Base-by-base conservation (phyloP, 2,113 vertebrate genomes). In the Paramisgurnus dabryanus region DNA sequence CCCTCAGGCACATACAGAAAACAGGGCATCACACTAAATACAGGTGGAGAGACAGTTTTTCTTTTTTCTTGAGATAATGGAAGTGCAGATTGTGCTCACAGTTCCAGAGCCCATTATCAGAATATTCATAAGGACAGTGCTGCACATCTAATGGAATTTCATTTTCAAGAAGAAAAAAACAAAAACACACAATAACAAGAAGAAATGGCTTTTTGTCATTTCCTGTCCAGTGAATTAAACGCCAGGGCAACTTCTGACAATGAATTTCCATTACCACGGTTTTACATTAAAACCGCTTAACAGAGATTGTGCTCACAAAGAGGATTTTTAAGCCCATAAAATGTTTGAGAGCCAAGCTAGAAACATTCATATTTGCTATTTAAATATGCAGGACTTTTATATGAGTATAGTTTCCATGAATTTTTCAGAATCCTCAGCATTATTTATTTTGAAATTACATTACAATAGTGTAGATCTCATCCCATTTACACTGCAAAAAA, bases 111-210 rank as follows among this genome's bases (percentile, higher is more conserved):
- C 27, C 9, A n/a, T 57, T 17, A 39, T 71, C 40, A 55, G 49
- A 57, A 34, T 17, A 18, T 71, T 57, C 69, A 57, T 4, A 45
- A 49, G 67, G 43, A 68, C 3, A 68, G 1, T 41, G 39, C 6
- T 40, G 53, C 34, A 58, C 17, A 18, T 43, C 55, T 58, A 72
- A 58, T 58, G 17, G 11, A 72, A 43, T 58, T 72, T 18, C 70
- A 57, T 72, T 72, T 58, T 11, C 70, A 13, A 39, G n/a, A 15
- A 11, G 18, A 72, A 58, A 55, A 55, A 27, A 10, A 22, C 22
- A 22, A 22, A n/a, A 39, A 53, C 6, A 5, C 27, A 34, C 15
- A 40, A 57, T 40, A 57, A 57, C 22, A 70, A 7, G 34, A 41
- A 6, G n/a, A 58, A 13, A n/a, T 71, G 69, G 6, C 8, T 55